Evolutionary conservation across 2,113 vertebrate genomes (phyloP).

Genomic region (Otus sunia): DNA sequence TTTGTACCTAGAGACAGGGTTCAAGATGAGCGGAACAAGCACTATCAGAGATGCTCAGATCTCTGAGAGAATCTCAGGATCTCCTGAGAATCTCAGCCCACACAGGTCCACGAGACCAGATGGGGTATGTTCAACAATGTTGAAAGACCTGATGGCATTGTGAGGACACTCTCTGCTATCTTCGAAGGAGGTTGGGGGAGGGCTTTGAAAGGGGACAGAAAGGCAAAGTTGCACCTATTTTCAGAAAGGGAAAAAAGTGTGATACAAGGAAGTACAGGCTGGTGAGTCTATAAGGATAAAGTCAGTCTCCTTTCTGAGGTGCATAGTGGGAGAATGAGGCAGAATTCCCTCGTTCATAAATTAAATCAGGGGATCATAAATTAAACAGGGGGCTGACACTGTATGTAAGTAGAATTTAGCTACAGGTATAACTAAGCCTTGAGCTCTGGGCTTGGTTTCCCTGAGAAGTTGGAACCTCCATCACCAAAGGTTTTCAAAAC

Average conservation of each 20-base stretch:
- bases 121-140: neutral
- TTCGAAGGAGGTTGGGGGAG: neutral
- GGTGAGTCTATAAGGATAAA: neutral
- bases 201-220: neutral
- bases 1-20: neutral
- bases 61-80: no score
- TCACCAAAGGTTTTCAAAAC: neutral
- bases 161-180: neutral
- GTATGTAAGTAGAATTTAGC: neutral
- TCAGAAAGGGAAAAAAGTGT: neutral
- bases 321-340: neutral
- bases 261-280: neutral
- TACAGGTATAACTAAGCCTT: neutral
- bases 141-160: neutral
- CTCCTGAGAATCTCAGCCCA: neutral
- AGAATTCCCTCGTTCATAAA: neutral
- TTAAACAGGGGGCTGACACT: neutral
- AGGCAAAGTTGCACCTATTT: neutral
- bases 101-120: no score
- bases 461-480: neutral
- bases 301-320: neutral
- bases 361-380: neutral
- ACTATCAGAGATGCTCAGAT: neutral
- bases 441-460: neutral
- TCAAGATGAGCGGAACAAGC: neutral